Evolutionary conservation across 2,888 invertebrate genomes (phyloP).

Genomic region (Drosophila barbarae): DNA sequence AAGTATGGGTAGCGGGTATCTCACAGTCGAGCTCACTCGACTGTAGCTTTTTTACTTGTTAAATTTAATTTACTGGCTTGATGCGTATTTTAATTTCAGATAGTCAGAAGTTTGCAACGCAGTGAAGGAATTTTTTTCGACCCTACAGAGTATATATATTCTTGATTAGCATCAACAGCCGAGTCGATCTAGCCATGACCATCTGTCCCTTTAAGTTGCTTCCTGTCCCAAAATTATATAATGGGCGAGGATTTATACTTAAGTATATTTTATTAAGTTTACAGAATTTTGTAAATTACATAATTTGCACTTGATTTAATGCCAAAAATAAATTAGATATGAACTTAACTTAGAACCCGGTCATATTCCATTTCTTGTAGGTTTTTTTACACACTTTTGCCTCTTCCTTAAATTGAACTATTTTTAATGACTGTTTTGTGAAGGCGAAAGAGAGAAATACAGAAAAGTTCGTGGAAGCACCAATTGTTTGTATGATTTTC

Average conservation of each 20-base stretch:
- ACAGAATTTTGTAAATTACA: conserved; percentile 51
- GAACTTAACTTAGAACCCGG: conserved; percentile 51
- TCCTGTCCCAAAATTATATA: not conserved
- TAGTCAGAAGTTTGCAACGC: no score
- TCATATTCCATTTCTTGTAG: conserved; percentile 37
- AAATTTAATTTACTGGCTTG: no score
- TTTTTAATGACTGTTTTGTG: conserved; percentile 73
- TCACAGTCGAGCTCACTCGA: no score
- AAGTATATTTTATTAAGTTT: conserved; percentile 49
- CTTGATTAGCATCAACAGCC: no score
- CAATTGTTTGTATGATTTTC: conserved; percentile 38
- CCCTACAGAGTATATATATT: no score
- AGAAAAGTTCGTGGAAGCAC: conserved; percentile 69
- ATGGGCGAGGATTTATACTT: not conserved
- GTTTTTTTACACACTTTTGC: conserved; percentile 38
- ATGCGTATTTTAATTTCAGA: no score
- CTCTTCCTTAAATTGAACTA: conserved; percentile 70
- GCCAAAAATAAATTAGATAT: conserved; percentile 68
- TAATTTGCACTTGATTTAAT: conserved; percentile 38
- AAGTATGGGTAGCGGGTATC: no score
- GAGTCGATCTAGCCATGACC: no score
- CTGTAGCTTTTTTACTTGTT: no score
- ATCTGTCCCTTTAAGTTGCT: not conserved
- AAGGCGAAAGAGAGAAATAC: conserved; percentile 63
- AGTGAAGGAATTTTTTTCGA: no score